These are phyloP conservation scores for Archips crataeganus DNA, from an alignment of 2,888 invertebrate species.

Conservation along the genomic window DNA sequence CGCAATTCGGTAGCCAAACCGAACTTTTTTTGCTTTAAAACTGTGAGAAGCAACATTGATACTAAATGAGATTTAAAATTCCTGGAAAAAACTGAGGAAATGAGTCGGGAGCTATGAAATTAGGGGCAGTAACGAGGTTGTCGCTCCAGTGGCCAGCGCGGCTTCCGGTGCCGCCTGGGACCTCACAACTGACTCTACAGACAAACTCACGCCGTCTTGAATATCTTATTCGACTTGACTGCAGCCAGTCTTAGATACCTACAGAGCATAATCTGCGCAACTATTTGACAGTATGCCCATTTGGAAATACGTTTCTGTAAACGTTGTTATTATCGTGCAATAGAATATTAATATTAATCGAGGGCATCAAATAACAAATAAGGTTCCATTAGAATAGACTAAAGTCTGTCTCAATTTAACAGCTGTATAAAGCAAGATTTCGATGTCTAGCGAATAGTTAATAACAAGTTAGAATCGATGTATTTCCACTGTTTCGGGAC, in stretches of 20 bases:
- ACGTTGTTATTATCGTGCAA: neutral
- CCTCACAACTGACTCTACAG: neutral
- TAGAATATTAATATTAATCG: neutral
- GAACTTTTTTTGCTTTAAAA: constrained; percentile 52
- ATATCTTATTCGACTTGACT: neutral
- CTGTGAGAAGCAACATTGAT: constrained; percentile 68
- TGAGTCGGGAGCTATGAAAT: constrained; percentile 70
- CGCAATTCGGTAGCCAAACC: constrained; percentile 43
- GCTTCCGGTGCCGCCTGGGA: constrained; percentile 66
- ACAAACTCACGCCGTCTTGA: neutral
- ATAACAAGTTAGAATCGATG: neutral
- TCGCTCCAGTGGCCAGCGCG: constrained; percentile 69
- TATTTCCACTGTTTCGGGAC: neutral
- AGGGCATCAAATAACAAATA: neutral
- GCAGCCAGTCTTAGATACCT: neutral
- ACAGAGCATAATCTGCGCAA: neutral
- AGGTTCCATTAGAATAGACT: neutral
- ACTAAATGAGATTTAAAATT: constrained; percentile 64
- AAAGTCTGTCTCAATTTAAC: neutral
- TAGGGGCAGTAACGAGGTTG: constrained; percentile 69
- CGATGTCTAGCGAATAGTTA: neutral
- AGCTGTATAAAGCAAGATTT: constrained; percentile 4
- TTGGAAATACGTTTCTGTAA: neutral
- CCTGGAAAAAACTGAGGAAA: constrained; percentile 72
- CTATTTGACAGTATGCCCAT: neutral